phyloP scores from a whole-genome alignment of 2,888 invertebrate genomes.

The Zeuzera pyrina region DNA sequence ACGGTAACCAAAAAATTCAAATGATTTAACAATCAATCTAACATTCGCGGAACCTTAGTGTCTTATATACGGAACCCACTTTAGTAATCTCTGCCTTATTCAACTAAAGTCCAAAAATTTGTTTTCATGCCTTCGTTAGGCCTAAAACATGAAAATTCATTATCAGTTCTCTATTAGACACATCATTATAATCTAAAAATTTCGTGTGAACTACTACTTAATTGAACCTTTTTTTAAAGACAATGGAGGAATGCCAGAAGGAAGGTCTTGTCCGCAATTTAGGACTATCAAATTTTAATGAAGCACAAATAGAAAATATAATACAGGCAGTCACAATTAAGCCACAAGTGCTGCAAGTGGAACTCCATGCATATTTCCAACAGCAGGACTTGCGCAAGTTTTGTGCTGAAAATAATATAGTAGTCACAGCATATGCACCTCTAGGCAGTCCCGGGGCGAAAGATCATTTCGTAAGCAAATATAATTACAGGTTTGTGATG shows the following conservation, averaged over 20 bases:
- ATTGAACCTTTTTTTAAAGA: constrained; percentile 35
- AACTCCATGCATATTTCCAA: constrained; percentile 84
- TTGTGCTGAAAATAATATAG: constrained; percentile 76
- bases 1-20: no score
- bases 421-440: constrained; percentile 80
- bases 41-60: no score
- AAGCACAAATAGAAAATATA: constrained; percentile 76
- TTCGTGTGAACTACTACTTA: not conserved
- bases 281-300: constrained; percentile 87
- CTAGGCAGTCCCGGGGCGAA: constrained; percentile 81
- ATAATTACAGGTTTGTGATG: constrained; percentile 67
- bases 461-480: constrained; percentile 74
- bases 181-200: not conserved
- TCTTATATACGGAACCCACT: no score
- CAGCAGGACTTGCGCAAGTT: constrained; percentile 76
- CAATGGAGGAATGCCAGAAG: constrained; percentile 79
- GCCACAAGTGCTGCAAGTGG: constrained; percentile 82
- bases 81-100: no score
- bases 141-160: no score
- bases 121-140: no score
- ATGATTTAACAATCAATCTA: no score
- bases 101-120: no score
- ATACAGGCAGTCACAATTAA: constrained; percentile 74
- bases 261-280: constrained; percentile 78
- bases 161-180: not conserved